Evolutionary conservation across 2,113 vertebrate genomes (phyloP), one percentile per base, ranked within the genome.

Genomic region (Crocuta crocuta): DNA sequence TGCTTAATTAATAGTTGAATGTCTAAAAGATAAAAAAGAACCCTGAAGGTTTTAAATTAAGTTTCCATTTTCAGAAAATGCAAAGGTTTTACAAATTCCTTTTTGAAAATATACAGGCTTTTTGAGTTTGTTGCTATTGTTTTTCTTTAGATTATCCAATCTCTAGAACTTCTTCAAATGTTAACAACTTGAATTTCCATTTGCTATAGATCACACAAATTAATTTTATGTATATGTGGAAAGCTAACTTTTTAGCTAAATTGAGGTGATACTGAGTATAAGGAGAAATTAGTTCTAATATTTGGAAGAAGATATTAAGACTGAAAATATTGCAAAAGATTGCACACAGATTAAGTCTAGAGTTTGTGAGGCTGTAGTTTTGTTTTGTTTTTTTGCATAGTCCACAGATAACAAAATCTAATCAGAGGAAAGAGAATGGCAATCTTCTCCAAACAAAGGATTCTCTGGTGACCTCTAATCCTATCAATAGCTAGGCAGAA

Each of bases 141-240:
- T 95, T 93, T 95, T 35, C 33, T 58, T 95, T 74, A 94, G 23
- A 7, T 65, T 87, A 71, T 65, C 12, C 17, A 87, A 92, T 7
- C 86, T 50, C 28, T 74, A 48, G 13, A 87, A 92, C 84, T 80
- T 87, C n/a, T 86, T 89, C 5, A 87, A 83, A 79, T 35, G 24
- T 89, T 82, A 92, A 88, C 7, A 79, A 10, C 12, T 61, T 80
- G 80, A 5, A 87, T 80, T 95, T 87, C 21, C 35, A 63, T 90
- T 85, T 83, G 53, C 19, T 94, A 23, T 15, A 61, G 21, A 53
- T 3, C 24, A 82, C 28, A 82, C 24, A 82, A 63, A 74, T 53
- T 58, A 73, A 90, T 89, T 89, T 89, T 61, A 85, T 13, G 1
- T n/a, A 48, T 73, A 61, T 71, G 95, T 79, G 73, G 19, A 95